phyloP scores from a whole-genome alignment of 2,888 invertebrate species.

The Bembecia ichneumoniformis region DNA sequence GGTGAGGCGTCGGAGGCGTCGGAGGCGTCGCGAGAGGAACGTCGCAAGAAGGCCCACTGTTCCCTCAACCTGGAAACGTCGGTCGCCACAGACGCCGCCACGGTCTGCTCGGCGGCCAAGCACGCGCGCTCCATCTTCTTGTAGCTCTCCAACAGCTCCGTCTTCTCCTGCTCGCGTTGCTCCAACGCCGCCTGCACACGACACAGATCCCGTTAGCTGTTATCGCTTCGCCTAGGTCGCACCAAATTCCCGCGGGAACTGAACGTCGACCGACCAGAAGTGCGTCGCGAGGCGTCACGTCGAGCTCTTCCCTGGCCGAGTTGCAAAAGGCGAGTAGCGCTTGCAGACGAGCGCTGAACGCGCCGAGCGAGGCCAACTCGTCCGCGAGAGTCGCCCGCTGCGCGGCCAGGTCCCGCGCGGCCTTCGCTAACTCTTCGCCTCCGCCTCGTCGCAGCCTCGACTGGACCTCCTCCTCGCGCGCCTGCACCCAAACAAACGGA shows the following conservation, averaged over 20 bases:
- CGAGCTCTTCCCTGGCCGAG: background rate
- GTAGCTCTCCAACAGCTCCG: conserved; percentile 75
- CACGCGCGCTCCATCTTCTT: conserved; percentile 74
- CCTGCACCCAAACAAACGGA: conserved; percentile 42
- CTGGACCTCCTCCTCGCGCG: conserved; percentile 71
- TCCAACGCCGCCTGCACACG: conserved; percentile 8
- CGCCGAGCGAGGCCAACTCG: conserved; percentile 1
- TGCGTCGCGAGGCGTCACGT: background rate
- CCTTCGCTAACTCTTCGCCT: conserved; percentile 9
- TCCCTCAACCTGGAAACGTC: conserved; percentile 62
- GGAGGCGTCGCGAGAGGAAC: conserved; percentile 5
- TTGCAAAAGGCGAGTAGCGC: background rate
- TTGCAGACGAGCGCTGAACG: conserved; percentile 4
- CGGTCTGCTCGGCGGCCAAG: conserved; percentile 34
- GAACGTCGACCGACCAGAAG: no score
- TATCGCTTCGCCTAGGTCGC: no score
- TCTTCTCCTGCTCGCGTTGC: conserved; percentile 73
- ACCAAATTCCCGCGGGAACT: no score
- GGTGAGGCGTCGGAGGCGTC: conserved; percentile 14
- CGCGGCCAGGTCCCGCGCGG: conserved; percentile 9
- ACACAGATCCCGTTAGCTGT: no score
- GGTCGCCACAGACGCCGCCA: conserved; percentile 40
- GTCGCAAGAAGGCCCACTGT: conserved; percentile 51
- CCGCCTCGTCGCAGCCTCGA: conserved; percentile 38
- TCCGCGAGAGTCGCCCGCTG: conserved; percentile 2